Conservation (phyloP, 2,888 invertebrate genomes). For the Pseudococcus jackbeardsleyi region DNA sequence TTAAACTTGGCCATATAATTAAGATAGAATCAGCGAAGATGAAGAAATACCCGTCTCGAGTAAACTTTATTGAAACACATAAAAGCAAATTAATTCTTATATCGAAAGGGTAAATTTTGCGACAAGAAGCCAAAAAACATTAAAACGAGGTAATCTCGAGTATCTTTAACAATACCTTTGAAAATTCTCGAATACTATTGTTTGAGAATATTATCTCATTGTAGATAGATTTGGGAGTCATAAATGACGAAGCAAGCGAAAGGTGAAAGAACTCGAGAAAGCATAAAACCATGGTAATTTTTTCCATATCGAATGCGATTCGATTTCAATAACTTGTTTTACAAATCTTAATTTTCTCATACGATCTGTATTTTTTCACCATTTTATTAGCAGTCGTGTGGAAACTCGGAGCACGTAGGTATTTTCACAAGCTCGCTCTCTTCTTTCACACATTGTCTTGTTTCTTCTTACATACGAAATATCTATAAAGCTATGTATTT, state of each 20-base stretch:
- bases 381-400: background rate
- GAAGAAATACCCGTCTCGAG: background rate
- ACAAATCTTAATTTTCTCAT: too few relatives aligned
- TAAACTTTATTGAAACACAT: constrained; percentile 41
- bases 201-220: background rate
- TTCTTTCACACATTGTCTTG: background rate
- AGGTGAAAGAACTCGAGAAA: too few relatives aligned
- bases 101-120: constrained; percentile 10
- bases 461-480: background rate
- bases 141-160: constrained; percentile 11
- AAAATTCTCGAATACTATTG: background rate
- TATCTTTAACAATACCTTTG: constrained; percentile 1
- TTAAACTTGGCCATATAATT: constrained; percentile 30
- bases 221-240: background rate
- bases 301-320: too few relatives aligned
- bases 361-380: background rate
- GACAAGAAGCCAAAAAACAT: constrained; percentile 9
- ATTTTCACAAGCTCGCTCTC: background rate
- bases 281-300: too few relatives aligned
- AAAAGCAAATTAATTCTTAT: constrained; percentile 48
- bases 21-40: constrained; percentile 1
- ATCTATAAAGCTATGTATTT: background rate
- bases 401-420: background rate
- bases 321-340: too few relatives aligned
- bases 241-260: too few relatives aligned